These are phyloP conservation scores for Gymnocypris eckloni DNA, from an alignment of 2,797 vertebrate genomes.

Conservation along the genomic window DNA sequence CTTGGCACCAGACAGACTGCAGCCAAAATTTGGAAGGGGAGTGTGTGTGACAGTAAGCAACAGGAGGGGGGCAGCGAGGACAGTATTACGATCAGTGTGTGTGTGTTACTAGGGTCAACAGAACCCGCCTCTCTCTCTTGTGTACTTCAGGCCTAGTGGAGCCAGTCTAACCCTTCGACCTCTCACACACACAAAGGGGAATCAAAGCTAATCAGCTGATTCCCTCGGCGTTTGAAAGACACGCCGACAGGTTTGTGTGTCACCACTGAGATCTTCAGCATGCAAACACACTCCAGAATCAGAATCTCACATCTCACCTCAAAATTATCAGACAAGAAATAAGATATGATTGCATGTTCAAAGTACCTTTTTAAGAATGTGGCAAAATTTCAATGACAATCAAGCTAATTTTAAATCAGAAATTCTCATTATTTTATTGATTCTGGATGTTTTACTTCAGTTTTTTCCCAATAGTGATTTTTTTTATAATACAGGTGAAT, in stretches of 20 bases:
- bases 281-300: slow-evolving; percentile 27
- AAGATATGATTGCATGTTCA: background rate
- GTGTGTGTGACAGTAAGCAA: slow-evolving; percentile 75
- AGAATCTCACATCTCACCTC: background rate
- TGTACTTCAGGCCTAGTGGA: slow-evolving; percentile 53
- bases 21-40: slow-evolving; percentile 68
- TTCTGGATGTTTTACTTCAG: background rate
- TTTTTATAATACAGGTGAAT: background rate
- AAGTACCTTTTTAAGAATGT: background rate
- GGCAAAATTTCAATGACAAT: background rate
- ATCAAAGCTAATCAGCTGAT: slow-evolving; percentile 61
- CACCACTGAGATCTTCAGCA: slow-evolving; percentile 53
- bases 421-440: background rate
- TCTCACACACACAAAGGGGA: slow-evolving; percentile 47
- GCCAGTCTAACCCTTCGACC: slow-evolving; percentile 50
- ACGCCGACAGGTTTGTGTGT: slow-evolving; percentile 46
- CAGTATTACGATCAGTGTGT: slow-evolving; percentile 46
- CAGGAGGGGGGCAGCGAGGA: slow-evolving; percentile 62
- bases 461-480: background rate
- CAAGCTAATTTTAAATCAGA: background rate
- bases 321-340: background rate
- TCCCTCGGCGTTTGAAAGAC: slow-evolving; percentile 54
- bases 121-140: slow-evolving; percentile 53
- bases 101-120: slow-evolving; percentile 56
- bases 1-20: slow-evolving; percentile 94